Conservation (phyloP, 2,888 invertebrate genomes). For the Leucozona laternaria region DNA sequence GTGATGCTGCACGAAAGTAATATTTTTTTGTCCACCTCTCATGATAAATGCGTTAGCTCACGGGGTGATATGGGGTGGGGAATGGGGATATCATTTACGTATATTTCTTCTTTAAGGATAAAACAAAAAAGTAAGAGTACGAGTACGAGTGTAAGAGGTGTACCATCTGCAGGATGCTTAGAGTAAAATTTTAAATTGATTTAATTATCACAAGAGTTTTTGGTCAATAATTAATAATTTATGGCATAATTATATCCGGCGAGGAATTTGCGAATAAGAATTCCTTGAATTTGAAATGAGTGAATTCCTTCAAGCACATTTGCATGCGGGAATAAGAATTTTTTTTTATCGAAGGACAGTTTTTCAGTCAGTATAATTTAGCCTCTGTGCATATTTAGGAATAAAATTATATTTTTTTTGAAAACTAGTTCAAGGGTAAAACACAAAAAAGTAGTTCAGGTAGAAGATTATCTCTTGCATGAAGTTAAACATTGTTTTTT, state of each 20-base stretch:
- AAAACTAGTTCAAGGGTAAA: not conserved
- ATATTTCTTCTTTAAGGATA: constrained; percentile 16
- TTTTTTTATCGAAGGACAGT: constrained; percentile 43
- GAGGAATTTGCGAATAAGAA: constrained; percentile 15
- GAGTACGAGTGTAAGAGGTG: not conserved
- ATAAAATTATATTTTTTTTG: not conserved
- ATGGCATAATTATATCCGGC: constrained; percentile 64
- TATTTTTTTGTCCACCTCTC: not conserved
- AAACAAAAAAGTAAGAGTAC: not conserved
- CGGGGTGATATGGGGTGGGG: not conserved
- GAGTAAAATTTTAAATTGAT: constrained; percentile 69
- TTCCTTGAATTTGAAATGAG: constrained; percentile 62
- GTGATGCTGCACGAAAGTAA: constrained; percentile 49
- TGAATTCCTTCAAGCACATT: constrained; percentile 50
- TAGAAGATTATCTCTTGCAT: not conserved
- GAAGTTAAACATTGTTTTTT: not conserved
- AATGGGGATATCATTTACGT: constrained; percentile 9
- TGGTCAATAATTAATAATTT: constrained; percentile 74
- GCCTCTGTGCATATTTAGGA: not conserved
- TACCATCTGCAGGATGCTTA: constrained; percentile 44
- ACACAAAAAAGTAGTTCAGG: not conserved
- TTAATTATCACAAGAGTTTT: constrained; percentile 70
- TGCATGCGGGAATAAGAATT: constrained; percentile 43
- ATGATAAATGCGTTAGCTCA: not conserved
- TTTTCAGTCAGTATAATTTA: constrained; percentile 10